These are phyloP conservation scores for Zaprionus ghesquierei DNA, from an alignment of 1,140 invertebrate species.

Conservation along the genomic window DNA sequence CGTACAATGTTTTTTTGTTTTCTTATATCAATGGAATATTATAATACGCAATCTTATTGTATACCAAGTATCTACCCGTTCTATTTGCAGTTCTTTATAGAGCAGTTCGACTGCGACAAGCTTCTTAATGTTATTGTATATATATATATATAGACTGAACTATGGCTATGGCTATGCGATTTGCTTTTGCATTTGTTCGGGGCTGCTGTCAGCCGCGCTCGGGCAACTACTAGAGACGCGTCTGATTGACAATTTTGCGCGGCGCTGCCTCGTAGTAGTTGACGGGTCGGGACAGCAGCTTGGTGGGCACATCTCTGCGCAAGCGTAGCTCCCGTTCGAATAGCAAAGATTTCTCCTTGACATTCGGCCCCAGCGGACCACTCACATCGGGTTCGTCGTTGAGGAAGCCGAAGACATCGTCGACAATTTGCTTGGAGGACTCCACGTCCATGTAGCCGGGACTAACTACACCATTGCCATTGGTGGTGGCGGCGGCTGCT, in stretches of 20 bases:
- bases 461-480: conserved; percentile 15
- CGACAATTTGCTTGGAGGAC: conserved; percentile 83
- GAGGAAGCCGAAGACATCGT: conserved; percentile 84
- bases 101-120: conserved; percentile 11
- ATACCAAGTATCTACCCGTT: background rate
- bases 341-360: conserved; percentile 79
- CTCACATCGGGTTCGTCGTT: conserved; percentile 82
- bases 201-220: conserved; percentile 36
- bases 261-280: conserved; percentile 79
- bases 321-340: conserved; percentile 74
- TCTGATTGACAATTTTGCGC: conserved; percentile 70
- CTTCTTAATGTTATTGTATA: conserved; percentile 13
- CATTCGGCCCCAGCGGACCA: conserved; percentile 72
- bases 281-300: conserved; percentile 79
- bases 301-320: conserved; percentile 72
- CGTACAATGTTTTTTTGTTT: background rate
- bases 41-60: background rate
- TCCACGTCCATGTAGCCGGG: conserved; percentile 81
- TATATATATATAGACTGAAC: background rate
- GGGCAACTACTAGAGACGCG: conserved; percentile 63
- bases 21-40: background rate
- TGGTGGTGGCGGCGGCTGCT: background rate
- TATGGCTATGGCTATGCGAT: conserved; percentile 14
- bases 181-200: conserved; percentile 50
- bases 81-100: background rate